phyloP scores from a whole-genome alignment of 2,888 invertebrate species.

The Diploptera punctata region DNA sequence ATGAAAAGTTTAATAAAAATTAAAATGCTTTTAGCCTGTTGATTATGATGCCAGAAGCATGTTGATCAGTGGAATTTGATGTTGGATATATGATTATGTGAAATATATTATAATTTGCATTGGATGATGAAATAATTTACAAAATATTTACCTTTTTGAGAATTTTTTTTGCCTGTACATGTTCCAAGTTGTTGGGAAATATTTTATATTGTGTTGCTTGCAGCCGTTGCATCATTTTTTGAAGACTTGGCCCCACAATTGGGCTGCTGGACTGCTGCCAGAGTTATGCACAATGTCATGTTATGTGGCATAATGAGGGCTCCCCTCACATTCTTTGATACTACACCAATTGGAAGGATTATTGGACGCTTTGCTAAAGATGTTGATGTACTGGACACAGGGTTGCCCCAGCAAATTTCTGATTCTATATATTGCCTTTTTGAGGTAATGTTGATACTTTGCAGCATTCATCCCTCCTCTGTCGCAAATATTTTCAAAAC shows the following conservation, averaged over 20 bases:
- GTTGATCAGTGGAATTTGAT: no score
- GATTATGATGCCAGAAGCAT: no score
- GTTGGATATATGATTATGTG: no score
- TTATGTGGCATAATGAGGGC: conserved; percentile 57
- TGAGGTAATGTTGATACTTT: conserved; percentile 64
- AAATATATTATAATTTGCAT: no score
- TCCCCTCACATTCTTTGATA: conserved; percentile 60
- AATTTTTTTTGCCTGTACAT: no score
- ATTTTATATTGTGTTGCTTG: conserved; percentile 54
- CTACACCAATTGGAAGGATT: conserved; percentile 59
- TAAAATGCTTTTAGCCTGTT: no score
- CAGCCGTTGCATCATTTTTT: conserved; percentile 72
- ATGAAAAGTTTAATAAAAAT: no score
- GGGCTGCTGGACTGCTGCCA: conserved; percentile 72
- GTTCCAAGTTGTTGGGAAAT: no score
- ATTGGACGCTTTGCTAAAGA: conserved; percentile 71
- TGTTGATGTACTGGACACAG: conserved; percentile 73
- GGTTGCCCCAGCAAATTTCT: conserved; percentile 68
- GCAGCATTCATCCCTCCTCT: not conserved
- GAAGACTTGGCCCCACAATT: conserved; percentile 71
- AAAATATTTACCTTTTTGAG: no score
- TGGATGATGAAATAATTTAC: no score
- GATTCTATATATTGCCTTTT: conserved; percentile 74
- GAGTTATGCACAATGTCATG: conserved; percentile 56
- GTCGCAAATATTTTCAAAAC: not conserved